Evolutionary conservation across 2,888 invertebrate species (phyloP).

Genomic region (Acanthosepion esculentum): DNA sequence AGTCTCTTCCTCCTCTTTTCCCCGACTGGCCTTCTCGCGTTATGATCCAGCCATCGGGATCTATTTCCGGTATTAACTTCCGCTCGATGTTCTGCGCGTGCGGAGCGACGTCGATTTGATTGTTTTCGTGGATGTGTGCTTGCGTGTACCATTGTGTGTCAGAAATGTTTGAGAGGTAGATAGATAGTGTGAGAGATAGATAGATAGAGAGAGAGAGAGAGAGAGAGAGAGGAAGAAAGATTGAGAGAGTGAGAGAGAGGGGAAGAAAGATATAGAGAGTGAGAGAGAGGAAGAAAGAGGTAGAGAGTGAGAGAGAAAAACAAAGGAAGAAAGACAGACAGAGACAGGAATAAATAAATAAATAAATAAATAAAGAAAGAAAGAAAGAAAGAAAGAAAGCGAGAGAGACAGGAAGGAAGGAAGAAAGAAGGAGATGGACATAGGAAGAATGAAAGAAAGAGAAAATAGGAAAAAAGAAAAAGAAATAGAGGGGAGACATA

Average conservation of each 20-base stretch:
- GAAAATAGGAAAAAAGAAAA: not conserved
- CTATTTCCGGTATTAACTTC: slow-evolving; percentile 22
- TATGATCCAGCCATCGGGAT: slow-evolving; percentile 33
- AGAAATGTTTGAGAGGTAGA: not conserved
- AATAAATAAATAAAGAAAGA: no score
- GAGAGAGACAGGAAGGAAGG: no score
- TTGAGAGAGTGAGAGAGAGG: not conserved
- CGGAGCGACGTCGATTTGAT: not conserved
- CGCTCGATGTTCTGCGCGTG: not conserved
- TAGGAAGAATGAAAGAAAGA: not conserved
- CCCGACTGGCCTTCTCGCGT: not conserved
- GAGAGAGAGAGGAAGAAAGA: not conserved
- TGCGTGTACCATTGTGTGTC: not conserved
- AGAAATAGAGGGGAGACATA: not conserved
- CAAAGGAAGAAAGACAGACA: no score
- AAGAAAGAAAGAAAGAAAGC: no score
- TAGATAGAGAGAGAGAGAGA: not conserved
- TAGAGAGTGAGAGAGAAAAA: no score
- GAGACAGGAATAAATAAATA: no score
- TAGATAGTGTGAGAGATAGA: not conserved
- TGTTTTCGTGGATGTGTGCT: not conserved
- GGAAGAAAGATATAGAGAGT: no score
- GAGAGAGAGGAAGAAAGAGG: no score
- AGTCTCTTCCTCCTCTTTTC: not conserved
- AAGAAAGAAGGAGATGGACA: no score